Percentiles rank a stretch among this genome's conserved stretches.
Conservation (phyloP, 2,888 invertebrate species). For the Coenonympha arcania region DNA sequence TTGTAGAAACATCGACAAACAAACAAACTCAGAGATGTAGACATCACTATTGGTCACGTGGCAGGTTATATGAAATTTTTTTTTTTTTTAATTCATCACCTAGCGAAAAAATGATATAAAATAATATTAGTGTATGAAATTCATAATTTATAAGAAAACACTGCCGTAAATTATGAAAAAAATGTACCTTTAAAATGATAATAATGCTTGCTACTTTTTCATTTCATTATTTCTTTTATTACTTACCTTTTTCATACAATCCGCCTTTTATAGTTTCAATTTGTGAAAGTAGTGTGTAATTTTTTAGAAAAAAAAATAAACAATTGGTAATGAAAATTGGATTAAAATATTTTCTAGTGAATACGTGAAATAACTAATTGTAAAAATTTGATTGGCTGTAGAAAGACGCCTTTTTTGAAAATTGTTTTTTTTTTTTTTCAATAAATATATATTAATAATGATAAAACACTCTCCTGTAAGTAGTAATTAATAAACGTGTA, state of each 20-base stretch:
- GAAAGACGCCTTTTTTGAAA: slow-evolving; percentile 43
- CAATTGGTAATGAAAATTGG: slow-evolving; percentile 29
- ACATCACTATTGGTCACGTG: too few species aligned
- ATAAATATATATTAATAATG: neutral
- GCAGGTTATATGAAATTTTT: too few species aligned
- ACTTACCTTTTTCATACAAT: neutral
- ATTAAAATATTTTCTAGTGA: slow-evolving; percentile 30
- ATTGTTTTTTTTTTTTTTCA: slow-evolving; percentile 35
- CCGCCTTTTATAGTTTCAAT: slow-evolving; percentile 8
- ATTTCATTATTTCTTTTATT: neutral
- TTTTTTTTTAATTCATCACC: neutral
- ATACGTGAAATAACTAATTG: slow-evolving; percentile 28
- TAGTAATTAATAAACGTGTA: slow-evolving; percentile 65
- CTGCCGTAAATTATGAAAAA: neutral
- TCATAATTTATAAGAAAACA: slow-evolving; percentile 1
- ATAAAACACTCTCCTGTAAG: slow-evolving; percentile 54
- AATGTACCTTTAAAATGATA: neutral
- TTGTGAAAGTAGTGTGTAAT: slow-evolving; percentile 44
- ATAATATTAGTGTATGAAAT: neutral
- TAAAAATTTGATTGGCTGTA: slow-evolving; percentile 54
- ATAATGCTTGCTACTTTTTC: neutral
- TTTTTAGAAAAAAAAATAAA: slow-evolving; percentile 41
- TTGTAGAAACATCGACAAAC: too few species aligned
- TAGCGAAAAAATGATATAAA: neutral
- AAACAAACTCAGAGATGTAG: too few species aligned